Conservation (phyloP, 2,888 invertebrate genomes). For the Eupithecia abbreviata region DNA sequence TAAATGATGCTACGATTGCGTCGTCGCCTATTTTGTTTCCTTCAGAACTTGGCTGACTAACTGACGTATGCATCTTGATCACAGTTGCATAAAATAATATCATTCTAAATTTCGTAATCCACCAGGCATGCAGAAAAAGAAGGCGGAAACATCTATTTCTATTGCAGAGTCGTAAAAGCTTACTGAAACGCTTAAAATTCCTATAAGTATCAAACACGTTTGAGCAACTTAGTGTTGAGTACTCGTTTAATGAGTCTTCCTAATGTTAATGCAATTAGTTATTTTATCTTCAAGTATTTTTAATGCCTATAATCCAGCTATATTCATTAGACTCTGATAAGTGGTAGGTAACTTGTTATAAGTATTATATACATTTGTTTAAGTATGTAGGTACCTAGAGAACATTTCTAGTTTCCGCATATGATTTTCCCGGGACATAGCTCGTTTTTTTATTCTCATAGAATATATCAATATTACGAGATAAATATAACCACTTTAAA, state of each 20-base stretch:
- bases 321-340: background rate
- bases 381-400: background rate
- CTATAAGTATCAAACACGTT: constrained; percentile 25
- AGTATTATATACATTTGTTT: background rate
- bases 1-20: background rate
- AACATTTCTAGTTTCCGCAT: background rate
- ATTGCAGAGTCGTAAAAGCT: constrained; percentile 33
- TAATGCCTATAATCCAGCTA: background rate
- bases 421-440: too few relatives aligned
- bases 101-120: background rate
- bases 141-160: constrained; percentile 5
- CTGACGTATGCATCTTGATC: background rate
- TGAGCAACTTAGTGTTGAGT: constrained; percentile 23
- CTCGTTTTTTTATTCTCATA: too few relatives aligned
- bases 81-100: background rate
- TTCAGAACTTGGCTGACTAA: background rate
- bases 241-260: constrained; percentile 14
- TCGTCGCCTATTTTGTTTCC: background rate
- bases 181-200: constrained; percentile 14
- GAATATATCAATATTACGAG: too few relatives aligned
- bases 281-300: background rate
- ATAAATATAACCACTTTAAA: too few relatives aligned
- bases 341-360: background rate
- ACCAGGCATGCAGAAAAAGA: background rate
- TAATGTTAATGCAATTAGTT: constrained; percentile 6